Evolutionary conservation across 2,113 vertebrate genomes (phyloP).

Genomic region (Nymphicus hollandicus): DNA sequence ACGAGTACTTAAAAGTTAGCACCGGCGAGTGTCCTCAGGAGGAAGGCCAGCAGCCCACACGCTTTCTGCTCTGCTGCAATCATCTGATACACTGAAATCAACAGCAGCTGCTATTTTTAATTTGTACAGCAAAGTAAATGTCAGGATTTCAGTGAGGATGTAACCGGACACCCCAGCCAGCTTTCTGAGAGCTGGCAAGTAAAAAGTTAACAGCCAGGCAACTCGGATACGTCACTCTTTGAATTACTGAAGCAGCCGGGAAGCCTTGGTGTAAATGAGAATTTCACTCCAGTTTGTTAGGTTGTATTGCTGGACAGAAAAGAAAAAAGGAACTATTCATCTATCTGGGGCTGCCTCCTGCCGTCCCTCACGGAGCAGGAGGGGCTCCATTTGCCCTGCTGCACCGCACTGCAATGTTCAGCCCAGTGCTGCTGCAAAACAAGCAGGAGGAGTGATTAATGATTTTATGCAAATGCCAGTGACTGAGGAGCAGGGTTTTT

Average conservation of each 20-base stretch:
- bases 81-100: background rate
- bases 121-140: background rate
- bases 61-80: background rate
- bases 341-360: conserved; percentile 11
- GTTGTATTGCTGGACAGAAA: background rate
- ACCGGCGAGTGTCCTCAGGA: background rate
- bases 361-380: background rate
- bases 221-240: accelerated
- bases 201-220: background rate
- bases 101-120: conserved; percentile 57
- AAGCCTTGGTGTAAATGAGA: background rate
- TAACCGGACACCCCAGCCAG: background rate
- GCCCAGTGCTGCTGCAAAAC: background rate
- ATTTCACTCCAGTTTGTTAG: background rate
- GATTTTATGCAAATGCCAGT: background rate
- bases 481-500: background rate
- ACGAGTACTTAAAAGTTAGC: background rate
- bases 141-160: background rate
- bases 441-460: background rate
- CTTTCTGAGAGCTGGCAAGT: background rate
- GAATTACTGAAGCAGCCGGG: background rate
- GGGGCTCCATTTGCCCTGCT: background rate
- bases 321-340: conserved; percentile 3
- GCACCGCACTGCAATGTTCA: background rate
- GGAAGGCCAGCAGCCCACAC: background rate